Base-by-base conservation (phyloP, 2,113 vertebrate genomes). In the Ciconia maguari region DNA sequence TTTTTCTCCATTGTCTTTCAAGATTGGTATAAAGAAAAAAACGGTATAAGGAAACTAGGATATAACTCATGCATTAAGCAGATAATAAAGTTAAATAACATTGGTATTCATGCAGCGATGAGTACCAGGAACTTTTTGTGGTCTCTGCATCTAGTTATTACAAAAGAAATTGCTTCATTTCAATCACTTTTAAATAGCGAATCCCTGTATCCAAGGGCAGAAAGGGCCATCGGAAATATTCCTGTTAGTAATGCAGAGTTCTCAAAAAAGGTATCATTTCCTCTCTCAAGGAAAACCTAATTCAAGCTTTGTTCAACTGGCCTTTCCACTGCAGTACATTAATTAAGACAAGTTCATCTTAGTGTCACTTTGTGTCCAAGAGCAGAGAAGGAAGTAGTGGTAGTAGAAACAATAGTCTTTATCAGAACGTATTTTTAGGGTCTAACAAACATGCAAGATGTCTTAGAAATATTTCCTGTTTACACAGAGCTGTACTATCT, bases 401-500 rank as follows among this genome's bases (percentile, higher is more conserved):
- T 94, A 84, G 76, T 81, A 84, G 96, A 98, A 97, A 98, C 98
- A 98, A 98, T 98, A 93, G 98, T 82, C 82, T 97, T 98, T 98
- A 98, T 98, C 98, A 96, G 92, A 27, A 94, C 0, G 8, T 96
- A 97, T 98, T 98, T 98, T 98, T 98, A 98, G 97, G 98, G 97
- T 93, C 54, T 85, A 91, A 83, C 96, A 97, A 97, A 95, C 46
- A 89, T 65, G 96, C 97, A 98, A 96, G 88, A 97, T 95, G 95
- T 98, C 98, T 98, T 97, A 92, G 97, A 97, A 96, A 89, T 96
- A 97, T 98, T 98, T 98, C 98, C 98, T 98, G 98, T 98, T 98
- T 98, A 98, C 96, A 93, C 68, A 75, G 87, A 96, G 91, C 90
- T 91, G 92, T 74, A 42, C 91, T 96, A 87, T 94, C 95, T 92